Percentiles rank a stretch among this genome's conserved stretches.
phyloP scores from a whole-genome alignment of 2,113 vertebrate species.

The Hiodon alosoides region DNA sequence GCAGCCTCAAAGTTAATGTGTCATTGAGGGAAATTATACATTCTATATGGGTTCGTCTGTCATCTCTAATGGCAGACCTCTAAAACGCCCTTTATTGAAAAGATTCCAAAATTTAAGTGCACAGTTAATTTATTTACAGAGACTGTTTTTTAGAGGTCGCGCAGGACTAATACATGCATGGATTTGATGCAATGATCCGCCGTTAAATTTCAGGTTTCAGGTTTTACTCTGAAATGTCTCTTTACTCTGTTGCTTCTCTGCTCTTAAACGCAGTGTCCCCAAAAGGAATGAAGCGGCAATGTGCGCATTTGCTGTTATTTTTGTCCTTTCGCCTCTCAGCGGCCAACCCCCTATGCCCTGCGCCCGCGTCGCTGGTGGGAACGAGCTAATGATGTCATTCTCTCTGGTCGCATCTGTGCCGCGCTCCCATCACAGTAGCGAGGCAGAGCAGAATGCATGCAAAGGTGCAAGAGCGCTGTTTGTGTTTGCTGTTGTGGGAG shows the following conservation, averaged over 20 bases:
- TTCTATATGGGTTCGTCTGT: conserved; percentile 19
- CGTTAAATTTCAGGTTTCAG: too few species aligned
- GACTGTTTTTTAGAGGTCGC: neutral
- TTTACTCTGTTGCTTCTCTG: neutral
- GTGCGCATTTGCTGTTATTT: conserved; percentile 36
- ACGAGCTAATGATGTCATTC: conserved; percentile 45
- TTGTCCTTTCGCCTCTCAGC: conserved; percentile 33
- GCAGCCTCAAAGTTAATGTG: conserved; percentile 45
- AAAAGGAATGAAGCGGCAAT: neutral
- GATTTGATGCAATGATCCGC: too few species aligned
- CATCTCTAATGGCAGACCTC: neutral
- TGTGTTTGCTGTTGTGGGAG: neutral
- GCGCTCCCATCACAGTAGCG: conserved; percentile 16
- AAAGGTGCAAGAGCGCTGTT: too few species aligned
- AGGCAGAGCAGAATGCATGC: too few species aligned
- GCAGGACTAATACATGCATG: neutral
- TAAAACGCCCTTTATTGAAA: neutral
- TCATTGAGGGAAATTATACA: conserved; percentile 39
- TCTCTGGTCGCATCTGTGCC: conserved; percentile 39
- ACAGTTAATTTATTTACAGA: conserved; percentile 1
- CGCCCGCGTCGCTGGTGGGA: conserved; percentile 39
- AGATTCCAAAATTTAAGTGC: neutral
- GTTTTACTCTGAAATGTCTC: neutral
- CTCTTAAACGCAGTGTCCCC: neutral
- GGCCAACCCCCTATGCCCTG: conserved; percentile 34